These are phyloP conservation scores for Elephantulus edwardii DNA, from an alignment of 2,113 vertebrate species.

Conservation along the genomic window DNA sequence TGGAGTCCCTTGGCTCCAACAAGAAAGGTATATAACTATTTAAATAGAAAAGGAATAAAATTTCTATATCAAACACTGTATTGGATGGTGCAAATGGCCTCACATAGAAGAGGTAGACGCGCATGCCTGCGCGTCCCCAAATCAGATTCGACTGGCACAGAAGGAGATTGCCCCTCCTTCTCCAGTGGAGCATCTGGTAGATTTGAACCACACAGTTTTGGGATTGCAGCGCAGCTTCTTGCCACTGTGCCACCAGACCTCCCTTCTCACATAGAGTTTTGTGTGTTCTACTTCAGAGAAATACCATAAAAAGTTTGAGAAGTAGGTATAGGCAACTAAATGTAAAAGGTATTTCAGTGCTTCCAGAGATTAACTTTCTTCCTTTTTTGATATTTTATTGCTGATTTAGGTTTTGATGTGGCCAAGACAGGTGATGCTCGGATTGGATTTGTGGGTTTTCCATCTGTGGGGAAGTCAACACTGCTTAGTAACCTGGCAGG, in stretches of 20 bases:
- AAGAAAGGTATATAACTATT: neutral
- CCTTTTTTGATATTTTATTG: slow-evolving; percentile 31
- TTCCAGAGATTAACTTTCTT: neutral
- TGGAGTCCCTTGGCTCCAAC: too few relatives aligned
- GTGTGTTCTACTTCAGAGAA: neutral
- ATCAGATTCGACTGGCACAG: too few relatives aligned
- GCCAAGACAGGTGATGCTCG: slow-evolving; percentile 98
- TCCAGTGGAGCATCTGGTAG: too few relatives aligned
- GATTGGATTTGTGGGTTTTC: slow-evolving; percentile 98
- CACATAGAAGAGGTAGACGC: too few relatives aligned
- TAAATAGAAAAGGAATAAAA: neutral
- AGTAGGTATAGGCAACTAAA: neutral
- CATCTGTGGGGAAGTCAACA: slow-evolving; percentile 97
- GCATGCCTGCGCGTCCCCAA: too few relatives aligned
- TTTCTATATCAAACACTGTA: neutral
- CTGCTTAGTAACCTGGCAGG: slow-evolving; percentile 98
- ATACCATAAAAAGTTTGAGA: slow-evolving; percentile 20
- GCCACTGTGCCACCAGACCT: too few relatives aligned
- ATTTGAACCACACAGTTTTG: too few relatives aligned
- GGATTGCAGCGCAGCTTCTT: too few relatives aligned
- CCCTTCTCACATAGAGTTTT: neutral
- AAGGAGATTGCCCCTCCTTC: too few relatives aligned
- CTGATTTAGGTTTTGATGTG: slow-evolving; percentile 93
- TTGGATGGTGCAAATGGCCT: neutral
- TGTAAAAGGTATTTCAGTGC: neutral